Evolutionary conservation across 2,888 invertebrate species (phyloP).

Genomic region (Spilarctia lutea): DNA sequence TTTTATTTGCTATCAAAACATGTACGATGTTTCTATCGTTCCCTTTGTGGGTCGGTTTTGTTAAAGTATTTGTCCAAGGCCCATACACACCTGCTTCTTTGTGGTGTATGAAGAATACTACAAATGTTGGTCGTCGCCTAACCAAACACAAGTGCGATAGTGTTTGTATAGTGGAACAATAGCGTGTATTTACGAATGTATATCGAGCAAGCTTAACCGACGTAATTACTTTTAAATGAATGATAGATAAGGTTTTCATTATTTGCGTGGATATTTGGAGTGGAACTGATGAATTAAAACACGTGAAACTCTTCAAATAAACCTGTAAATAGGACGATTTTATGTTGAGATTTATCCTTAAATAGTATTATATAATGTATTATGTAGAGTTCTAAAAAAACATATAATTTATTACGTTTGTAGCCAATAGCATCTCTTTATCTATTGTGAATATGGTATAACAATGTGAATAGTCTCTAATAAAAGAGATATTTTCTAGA

Average conservation of each 20-base stretch:
- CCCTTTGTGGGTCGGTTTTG: constrained; percentile 52
- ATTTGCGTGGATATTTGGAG: neutral
- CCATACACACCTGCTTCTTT: constrained; percentile 62
- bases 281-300: neutral
- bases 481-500: neutral
- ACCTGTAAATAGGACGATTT: neutral
- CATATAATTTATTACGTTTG: neutral
- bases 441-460: neutral
- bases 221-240: constrained; percentile 13
- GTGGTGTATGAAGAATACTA: constrained; percentile 54
- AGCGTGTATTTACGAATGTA: constrained; percentile 27
- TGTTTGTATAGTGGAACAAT: constrained; percentile 44
- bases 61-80: constrained; percentile 61
- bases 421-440: neutral
- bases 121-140: constrained; percentile 56
- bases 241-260: neutral
- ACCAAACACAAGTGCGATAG: constrained; percentile 44
- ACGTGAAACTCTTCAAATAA: neutral
- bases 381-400: neutral
- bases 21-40: constrained; percentile 41
- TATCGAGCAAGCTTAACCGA: constrained; percentile 21
- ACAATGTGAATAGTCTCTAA: neutral
- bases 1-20: constrained; percentile 60
- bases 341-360: neutral
- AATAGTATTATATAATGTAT: neutral